A percentile compares a stretch with the other conserved stretches of the same genome.
These are phyloP conservation scores for Protomyctophum bolini DNA, from an alignment of 2,113 vertebrate species.

Conservation along the genomic window DNA sequence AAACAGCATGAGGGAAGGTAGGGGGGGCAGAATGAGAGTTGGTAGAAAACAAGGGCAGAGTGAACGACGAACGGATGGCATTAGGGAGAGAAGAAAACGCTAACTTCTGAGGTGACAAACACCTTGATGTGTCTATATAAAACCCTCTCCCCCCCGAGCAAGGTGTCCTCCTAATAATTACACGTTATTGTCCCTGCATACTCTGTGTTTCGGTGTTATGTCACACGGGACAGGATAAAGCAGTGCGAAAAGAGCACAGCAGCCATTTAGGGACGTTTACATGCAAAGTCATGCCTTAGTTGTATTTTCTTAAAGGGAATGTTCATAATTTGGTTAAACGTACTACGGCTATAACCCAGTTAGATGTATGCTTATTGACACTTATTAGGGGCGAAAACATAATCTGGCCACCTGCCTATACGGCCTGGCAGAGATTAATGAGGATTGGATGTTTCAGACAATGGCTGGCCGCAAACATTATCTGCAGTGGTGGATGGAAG, in stretches of 20 bases:
- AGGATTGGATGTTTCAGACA: background rate
- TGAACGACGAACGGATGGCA: constrained; percentile 74
- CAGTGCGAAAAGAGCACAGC: constrained; percentile 6
- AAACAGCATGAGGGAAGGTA: constrained; percentile 32
- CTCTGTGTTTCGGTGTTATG: constrained; percentile 6
- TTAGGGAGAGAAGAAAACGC: constrained; percentile 46
- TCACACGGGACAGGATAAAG: constrained; percentile 12
- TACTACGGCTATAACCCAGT: too few relatives aligned
- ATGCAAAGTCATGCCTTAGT: too few relatives aligned
- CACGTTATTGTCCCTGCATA: constrained; percentile 30
- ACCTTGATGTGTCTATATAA: constrained; percentile 39
- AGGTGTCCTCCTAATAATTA: constrained; percentile 56
- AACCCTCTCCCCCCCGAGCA: constrained; percentile 16
- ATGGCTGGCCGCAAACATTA: background rate
- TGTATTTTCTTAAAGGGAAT: too few relatives aligned
- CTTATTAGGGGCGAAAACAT: too few relatives aligned
- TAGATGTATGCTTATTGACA: too few relatives aligned
- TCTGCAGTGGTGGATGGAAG: background rate
- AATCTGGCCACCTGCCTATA: too few relatives aligned
- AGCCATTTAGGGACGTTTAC: background rate
- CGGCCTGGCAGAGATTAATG: too few relatives aligned
- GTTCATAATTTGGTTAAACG: too few relatives aligned
- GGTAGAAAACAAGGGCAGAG: constrained; percentile 53
- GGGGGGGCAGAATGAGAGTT: constrained; percentile 12
- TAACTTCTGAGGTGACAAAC: constrained; percentile 53